phyloP scores from a whole-genome alignment of 2,797 vertebrate species.

The Sebastiscus albofasciatus region DNA sequence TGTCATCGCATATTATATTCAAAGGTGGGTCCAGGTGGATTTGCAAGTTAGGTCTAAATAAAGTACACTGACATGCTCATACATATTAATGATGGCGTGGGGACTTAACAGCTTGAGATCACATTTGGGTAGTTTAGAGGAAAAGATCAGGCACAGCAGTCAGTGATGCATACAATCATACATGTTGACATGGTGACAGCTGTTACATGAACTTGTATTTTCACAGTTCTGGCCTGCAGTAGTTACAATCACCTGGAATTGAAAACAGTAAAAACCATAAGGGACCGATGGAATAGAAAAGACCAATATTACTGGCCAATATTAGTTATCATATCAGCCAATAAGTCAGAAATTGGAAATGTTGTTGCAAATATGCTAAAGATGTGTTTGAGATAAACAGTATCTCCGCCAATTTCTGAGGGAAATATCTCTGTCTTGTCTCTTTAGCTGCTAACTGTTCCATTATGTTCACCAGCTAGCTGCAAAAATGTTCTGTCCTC shows the following conservation, averaged over 20 bases:
- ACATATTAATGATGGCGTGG: background rate
- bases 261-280: background rate
- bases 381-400: background rate
- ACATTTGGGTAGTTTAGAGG: background rate
- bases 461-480: background rate
- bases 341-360: background rate
- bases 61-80: background rate
- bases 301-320: background rate
- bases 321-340: background rate
- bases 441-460: background rate
- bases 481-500: background rate
- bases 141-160: background rate
- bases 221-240: background rate
- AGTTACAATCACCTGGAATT: background rate
- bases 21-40: background rate
- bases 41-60: conserved; percentile 4
- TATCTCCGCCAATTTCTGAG: background rate
- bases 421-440: no score
- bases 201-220: background rate
- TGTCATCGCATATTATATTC: background rate
- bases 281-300: background rate
- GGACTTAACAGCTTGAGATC: background rate
- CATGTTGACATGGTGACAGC: background rate
- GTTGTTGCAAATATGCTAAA: background rate
- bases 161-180: background rate